Percentiles rank a stretch among this genome's conserved stretches.
Conservation (phyloP, 2,888 invertebrate genomes). For the Rapana venosa region DNA sequence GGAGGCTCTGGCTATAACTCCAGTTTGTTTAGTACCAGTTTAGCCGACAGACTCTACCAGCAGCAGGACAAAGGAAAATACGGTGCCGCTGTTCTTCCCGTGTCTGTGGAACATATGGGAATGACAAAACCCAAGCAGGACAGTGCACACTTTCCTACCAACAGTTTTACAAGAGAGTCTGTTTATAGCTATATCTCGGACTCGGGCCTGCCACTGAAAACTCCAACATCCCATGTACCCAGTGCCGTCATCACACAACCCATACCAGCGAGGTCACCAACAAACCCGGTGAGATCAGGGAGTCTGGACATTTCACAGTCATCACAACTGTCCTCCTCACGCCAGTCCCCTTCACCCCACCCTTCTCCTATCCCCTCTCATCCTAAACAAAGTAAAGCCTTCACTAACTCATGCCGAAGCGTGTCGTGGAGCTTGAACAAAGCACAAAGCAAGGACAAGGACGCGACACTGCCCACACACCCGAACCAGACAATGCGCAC, state of each 20-base stretch:
- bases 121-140: neutral
- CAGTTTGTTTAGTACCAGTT: neutral
- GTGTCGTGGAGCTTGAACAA: constrained; percentile 35
- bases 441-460: neutral
- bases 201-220: neutral
- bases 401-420: neutral
- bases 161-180: neutral
- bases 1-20: neutral
- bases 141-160: neutral
- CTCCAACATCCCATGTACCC: neutral
- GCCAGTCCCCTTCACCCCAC: neutral
- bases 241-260: neutral
- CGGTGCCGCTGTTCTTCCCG: neutral
- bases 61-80: neutral
- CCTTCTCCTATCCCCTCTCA: constrained; percentile 27
- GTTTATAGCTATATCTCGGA: neutral
- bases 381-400: neutral
- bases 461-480: neutral
- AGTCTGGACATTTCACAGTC: neutral
- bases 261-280: neutral
- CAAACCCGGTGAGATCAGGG: neutral
- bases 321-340: neutral
- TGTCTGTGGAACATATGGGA: neutral
- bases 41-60: neutral
- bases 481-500: neutral